Percentiles rank a stretch among this genome's conserved stretches.
These are phyloP conservation scores for Agonopterix heracliana DNA, from an alignment of 2,888 invertebrate species.

Conservation along the genomic window DNA sequence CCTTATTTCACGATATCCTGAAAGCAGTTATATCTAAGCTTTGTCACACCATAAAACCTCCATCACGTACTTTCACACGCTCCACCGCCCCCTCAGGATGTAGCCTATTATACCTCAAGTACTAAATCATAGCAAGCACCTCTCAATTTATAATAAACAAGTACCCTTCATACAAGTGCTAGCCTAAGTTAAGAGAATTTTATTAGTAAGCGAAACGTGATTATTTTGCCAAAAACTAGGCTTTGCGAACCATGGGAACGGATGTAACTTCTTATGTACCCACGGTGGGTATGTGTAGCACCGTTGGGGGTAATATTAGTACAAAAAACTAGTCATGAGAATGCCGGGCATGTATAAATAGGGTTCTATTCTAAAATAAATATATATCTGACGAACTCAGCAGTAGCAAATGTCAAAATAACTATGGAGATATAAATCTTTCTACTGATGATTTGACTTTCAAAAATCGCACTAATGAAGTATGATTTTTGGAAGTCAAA, in stretches of 20 bases:
- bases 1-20: too few relatives aligned
- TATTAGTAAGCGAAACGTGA: slow-evolving; percentile 49
- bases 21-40: too few relatives aligned
- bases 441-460: too few relatives aligned
- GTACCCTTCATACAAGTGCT: slow-evolving; percentile 10
- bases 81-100: slow-evolving; percentile 44
- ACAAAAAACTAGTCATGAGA: slow-evolving; percentile 4
- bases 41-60: too few relatives aligned
- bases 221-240: slow-evolving; percentile 40
- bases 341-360: too few relatives aligned
- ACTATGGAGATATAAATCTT: too few relatives aligned
- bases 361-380: too few relatives aligned
- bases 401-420: too few relatives aligned
- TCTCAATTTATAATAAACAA: slow-evolving; percentile 8
- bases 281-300: slow-evolving; percentile 18
- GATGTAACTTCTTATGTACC: slow-evolving; percentile 27
- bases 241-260: slow-evolving; percentile 49
- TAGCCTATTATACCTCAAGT: slow-evolving; percentile 26
- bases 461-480: too few relatives aligned
- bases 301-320: slow-evolving; percentile 22
- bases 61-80: slow-evolving; percentile 39
- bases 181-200: slow-evolving; percentile 36
- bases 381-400: too few relatives aligned
- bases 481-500: too few relatives aligned
- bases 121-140: slow-evolving; percentile 16